phyloP scores from a whole-genome alignment of 2,113 vertebrate genomes.

The Macaca nemestrina region DNA sequence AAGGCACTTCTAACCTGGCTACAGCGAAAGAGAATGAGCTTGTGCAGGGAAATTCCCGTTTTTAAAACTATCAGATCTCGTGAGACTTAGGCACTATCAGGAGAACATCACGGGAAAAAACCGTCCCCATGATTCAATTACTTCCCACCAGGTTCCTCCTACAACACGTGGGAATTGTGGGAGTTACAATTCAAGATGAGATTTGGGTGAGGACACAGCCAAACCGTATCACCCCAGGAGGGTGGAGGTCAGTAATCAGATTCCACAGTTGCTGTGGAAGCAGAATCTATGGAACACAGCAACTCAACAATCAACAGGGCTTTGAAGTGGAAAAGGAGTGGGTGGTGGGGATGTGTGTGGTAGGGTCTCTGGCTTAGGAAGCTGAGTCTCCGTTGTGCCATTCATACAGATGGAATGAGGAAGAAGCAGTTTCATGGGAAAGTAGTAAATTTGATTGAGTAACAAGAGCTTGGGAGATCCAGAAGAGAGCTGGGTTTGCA shows the following conservation, averaged over 20 bases:
- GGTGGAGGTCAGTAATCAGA: background rate
- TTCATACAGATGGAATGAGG: background rate
- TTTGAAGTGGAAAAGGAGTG: background rate
- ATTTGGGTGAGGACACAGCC: no score
- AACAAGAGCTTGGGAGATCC: background rate
- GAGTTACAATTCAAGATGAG: no score
- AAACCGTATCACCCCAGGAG: no score
- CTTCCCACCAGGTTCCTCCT: no score
- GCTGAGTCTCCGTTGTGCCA: background rate
- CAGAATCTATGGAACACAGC: background rate
- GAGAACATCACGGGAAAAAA: no score
- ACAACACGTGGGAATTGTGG: no score
- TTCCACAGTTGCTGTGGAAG: background rate
- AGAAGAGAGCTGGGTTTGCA: background rate
- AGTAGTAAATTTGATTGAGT: background rate
- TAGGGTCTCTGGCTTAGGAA: background rate
- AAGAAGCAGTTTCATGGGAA: background rate
- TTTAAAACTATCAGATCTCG: no score
- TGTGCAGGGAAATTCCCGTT: no score
- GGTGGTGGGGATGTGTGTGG: background rate
- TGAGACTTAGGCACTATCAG: no score
- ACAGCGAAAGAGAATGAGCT: no score
- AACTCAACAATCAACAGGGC: background rate
- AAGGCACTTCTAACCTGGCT: no score
- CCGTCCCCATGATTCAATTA: no score